Percentiles rank a stretch among this genome's conserved stretches.
phyloP scores from a whole-genome alignment of 1,140 invertebrate species.

The Hestina assimilis region DNA sequence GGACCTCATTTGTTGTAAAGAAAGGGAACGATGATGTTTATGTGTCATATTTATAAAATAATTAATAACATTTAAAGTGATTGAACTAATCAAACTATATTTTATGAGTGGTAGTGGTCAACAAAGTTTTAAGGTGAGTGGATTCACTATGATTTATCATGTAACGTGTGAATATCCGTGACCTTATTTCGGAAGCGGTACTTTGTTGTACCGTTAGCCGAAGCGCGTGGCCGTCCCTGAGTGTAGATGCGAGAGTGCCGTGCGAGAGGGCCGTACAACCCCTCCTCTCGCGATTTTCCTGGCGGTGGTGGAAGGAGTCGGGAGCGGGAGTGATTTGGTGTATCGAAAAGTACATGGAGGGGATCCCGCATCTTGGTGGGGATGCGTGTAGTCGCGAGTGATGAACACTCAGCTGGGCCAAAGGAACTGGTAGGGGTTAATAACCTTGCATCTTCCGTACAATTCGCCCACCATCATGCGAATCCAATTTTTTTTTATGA shows the following conservation, averaged over 20 bases:
- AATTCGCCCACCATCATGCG: constrained; percentile 49
- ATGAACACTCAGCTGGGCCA: constrained; percentile 66
- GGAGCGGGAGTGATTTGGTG: constrained; percentile 77
- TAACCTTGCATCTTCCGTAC: constrained; percentile 55
- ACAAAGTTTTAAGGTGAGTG: constrained; percentile 40
- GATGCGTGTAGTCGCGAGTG: constrained; percentile 69
- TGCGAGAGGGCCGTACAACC: constrained; percentile 67
- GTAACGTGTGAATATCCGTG: constrained; percentile 67
- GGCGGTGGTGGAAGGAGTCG: constrained; percentile 72
- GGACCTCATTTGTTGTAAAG: constrained; percentile 69
- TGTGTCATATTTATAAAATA: constrained; percentile 35
- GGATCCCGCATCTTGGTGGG: constrained; percentile 76
- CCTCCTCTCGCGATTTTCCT: constrained; percentile 76
- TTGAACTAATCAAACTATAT: constrained; percentile 7
- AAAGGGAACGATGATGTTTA: constrained; percentile 55
- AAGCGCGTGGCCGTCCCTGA: constrained; percentile 68
- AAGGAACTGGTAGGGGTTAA: constrained; percentile 76
- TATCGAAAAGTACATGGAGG: constrained; percentile 69
- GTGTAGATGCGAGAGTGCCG: constrained; percentile 57
- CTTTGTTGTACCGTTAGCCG: constrained; percentile 67
- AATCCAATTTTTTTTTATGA: constrained; percentile 39
- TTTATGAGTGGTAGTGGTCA: constrained; percentile 16
- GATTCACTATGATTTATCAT: constrained; percentile 38
- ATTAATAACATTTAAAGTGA: constrained; percentile 28
- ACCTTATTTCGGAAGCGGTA: constrained; percentile 76